Base-by-base conservation (phyloP, 2,797 vertebrate genomes). In the Ambastaia sidthimunki region DNA sequence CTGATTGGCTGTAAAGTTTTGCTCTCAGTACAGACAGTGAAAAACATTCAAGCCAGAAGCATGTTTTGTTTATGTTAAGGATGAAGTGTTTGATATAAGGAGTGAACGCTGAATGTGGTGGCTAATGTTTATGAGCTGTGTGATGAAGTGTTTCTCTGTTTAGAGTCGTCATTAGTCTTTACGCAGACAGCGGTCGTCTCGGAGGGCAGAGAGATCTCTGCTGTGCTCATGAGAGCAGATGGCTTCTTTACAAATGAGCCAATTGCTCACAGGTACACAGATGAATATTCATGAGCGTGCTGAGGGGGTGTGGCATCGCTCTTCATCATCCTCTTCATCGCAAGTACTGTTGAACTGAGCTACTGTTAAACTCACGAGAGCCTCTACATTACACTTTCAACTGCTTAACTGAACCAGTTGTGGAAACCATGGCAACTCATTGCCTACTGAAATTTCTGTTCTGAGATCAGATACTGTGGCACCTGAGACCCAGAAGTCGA, bases 201-300 rank as follows among this genome's bases (percentile, higher is more conserved):
- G 5, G 65, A 76, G 78, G 63, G 37, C 57, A 41, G 47, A n/a
- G 21, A 41, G 25, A 78, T 47, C 41, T 67, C 52, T 50, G 55
- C 71, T 41, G 34, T 73, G 25, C 72, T 59, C 52, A 28, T 23
- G 70, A 76, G 57, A 84, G 86, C 92, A 93, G 92, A 92, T 93
- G 92, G 91, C 89, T 78, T 86, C 81, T 62, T 86, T 83, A 90
- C 82, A 80, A 71, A 82, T 83, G 69, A 71, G 81, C 85, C 88
- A 87, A 88, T 81, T 80, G 85, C 84, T 85, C 23, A 71, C 78
- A 92, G 90, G 90, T 90, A 89, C 83, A 74, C 86, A 85, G 84
- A 89, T 87, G 85, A 89, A 90, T 90, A 87, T 86, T 89, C 85
- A 87, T 63, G 76, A 82, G 83, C 80, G 71, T 54, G 73, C 77